Conservation (phyloP, 2,888 invertebrate species). For the Alloscopus bannaensis region DNA sequence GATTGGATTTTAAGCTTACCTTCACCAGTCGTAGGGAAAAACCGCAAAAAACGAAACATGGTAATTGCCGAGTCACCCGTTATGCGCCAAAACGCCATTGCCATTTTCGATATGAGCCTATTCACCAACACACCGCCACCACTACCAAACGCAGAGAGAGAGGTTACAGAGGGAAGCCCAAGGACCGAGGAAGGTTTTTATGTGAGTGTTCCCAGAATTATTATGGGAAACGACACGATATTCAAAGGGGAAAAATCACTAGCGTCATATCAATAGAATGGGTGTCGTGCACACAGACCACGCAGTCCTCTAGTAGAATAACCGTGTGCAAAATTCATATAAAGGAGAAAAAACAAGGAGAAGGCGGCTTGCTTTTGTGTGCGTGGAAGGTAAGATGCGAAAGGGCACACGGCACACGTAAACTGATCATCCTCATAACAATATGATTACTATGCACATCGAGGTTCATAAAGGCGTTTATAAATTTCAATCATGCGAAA, state of each 20-base stretch:
- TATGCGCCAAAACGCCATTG: conserved; percentile 4
- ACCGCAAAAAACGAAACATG: background rate
- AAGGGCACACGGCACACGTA: too few relatives aligned
- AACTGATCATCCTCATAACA: conserved; percentile 16
- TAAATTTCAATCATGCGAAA: conserved; percentile 34
- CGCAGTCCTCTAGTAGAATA: background rate
- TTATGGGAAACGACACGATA: too few relatives aligned
- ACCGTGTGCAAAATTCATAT: background rate
- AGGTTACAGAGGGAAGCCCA: too few relatives aligned
- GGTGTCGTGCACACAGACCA: too few relatives aligned
- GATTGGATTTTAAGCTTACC: background rate
- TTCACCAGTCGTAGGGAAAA: background rate
- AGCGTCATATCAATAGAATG: too few relatives aligned
- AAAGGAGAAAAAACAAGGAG: conserved; percentile 2
- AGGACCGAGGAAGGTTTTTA: too few relatives aligned
- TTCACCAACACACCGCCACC: background rate
- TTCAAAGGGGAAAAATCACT: too few relatives aligned
- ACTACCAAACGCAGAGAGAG: background rate
- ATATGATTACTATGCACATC: conserved; percentile 10
- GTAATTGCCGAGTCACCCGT: conserved; percentile 6
- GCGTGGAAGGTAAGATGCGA: too few relatives aligned
- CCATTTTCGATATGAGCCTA: background rate
- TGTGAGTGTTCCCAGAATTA: too few relatives aligned
- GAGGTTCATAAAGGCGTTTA: conserved; percentile 6
- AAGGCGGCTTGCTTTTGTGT: too few relatives aligned